Percentiles rank a stretch among this genome's conserved stretches.
Conservation (phyloP, 92 coral and sea anemone genomes). For the Zoanthus solanderi region DNA sequence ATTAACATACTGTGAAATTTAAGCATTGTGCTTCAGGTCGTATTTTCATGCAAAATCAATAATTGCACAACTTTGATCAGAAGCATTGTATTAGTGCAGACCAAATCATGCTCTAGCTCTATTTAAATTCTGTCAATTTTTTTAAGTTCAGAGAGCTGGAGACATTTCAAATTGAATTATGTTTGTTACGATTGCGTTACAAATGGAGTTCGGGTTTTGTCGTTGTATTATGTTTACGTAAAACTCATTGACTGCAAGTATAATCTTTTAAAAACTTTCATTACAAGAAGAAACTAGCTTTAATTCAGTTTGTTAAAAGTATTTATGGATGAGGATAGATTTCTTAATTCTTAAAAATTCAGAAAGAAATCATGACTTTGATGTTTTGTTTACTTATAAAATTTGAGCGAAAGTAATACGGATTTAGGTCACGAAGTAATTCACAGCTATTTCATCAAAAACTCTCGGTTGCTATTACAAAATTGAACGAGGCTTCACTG, state of each 20-base stretch:
- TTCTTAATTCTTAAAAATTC: background rate
- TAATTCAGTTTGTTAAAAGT: background rate
- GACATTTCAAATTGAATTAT: background rate
- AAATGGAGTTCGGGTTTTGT: background rate
- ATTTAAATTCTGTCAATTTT: background rate
- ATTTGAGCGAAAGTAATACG: background rate
- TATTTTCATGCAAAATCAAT: background rate
- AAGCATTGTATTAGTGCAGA: background rate
- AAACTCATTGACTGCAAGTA: background rate
- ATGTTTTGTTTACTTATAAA: background rate
- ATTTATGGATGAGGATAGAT: background rate
- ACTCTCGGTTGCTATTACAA: background rate
- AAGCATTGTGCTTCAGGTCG: background rate
- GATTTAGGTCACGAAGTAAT: conserved; percentile 1
- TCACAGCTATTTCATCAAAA: background rate
- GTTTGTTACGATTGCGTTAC: background rate
- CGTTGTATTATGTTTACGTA: background rate
- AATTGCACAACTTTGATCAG: background rate
- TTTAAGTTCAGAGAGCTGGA: background rate
- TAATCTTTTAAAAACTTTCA: background rate
- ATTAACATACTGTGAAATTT: background rate
- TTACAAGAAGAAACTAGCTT: background rate
- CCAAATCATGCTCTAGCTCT: background rate
- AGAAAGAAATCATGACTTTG: background rate
- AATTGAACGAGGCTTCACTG: background rate